phyloP scores from a whole-genome alignment of 1,140 invertebrate genomes.

The Probaryconus sp. region DNA sequence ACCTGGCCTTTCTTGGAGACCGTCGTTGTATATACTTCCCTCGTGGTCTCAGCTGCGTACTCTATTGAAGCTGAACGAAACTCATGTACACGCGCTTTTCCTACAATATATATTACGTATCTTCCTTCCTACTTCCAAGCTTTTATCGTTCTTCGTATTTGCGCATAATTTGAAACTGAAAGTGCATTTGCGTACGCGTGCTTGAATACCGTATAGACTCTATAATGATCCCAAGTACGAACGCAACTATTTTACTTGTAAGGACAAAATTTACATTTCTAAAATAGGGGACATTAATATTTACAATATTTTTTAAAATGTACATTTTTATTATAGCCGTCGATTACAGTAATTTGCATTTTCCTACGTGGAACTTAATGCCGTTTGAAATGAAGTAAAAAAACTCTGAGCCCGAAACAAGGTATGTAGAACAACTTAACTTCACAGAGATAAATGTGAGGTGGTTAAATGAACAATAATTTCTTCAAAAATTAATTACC shows the following conservation, averaged over 20 bases:
- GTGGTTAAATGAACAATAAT: too few relatives aligned
- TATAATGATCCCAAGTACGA: constrained; percentile 26
- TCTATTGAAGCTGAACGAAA: constrained; percentile 3
- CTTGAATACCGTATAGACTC: constrained; percentile 17
- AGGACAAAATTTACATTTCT: constrained; percentile 30
- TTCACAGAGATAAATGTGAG: too few relatives aligned
- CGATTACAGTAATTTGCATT: neutral
- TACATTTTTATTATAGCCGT: constrained; percentile 12
- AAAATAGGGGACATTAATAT: neutral
- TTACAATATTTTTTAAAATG: constrained; percentile 7
- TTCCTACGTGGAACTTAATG: neutral
- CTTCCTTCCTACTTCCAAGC: constrained; percentile 7
- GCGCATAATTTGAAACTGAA: constrained; percentile 43
- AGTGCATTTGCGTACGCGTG: constrained; percentile 36
- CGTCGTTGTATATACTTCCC: constrained; percentile 36
- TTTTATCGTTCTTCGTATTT: constrained; percentile 34
- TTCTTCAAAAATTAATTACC: too few relatives aligned
- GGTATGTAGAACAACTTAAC: too few relatives aligned
- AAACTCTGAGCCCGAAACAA: too few relatives aligned
- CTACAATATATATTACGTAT: neutral
- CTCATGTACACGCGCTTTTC: neutral
- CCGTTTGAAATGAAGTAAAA: too few relatives aligned
- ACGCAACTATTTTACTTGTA: constrained; percentile 2
- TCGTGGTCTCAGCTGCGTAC: constrained; percentile 42
- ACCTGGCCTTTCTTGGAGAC: constrained; percentile 36